phyloP scores from a whole-genome alignment of 2,888 invertebrate species.

The Cynaeus angustus region DNA sequence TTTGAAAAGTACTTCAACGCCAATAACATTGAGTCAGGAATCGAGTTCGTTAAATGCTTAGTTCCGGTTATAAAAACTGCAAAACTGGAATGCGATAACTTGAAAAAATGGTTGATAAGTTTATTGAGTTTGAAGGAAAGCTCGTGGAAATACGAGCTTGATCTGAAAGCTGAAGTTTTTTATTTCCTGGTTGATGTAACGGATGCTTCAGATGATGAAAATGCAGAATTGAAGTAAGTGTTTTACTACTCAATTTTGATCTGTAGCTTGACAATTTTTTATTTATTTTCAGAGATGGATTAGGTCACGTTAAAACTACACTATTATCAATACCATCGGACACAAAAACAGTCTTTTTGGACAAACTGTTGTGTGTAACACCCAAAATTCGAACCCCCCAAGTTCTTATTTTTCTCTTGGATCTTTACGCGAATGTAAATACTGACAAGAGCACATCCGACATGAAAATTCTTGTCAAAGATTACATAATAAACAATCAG shows the following conservation, averaged over 20 bases:
- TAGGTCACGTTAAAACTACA: constrained; percentile 10
- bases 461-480: constrained; percentile 52
- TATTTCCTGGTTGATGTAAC: constrained; percentile 51
- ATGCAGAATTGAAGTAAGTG: constrained; percentile 59
- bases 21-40: constrained; percentile 51
- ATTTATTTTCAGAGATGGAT: background rate
- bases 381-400: constrained; percentile 52
- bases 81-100: constrained; percentile 13
- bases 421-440: constrained; percentile 52
- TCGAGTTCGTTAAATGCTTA: constrained; percentile 58
- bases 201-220: constrained; percentile 46
- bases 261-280: background rate
- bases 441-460: constrained; percentile 52
- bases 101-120: constrained; percentile 43
- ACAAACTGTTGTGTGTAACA: constrained; percentile 56
- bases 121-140: constrained; percentile 41
- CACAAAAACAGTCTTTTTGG: constrained; percentile 43
- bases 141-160: constrained; percentile 38
- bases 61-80: constrained; percentile 49
- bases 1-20: constrained; percentile 58
- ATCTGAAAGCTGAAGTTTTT: constrained; percentile 57
- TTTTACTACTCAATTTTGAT: no score
- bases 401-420: constrained; percentile 59
- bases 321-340: constrained; percentile 11
- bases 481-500: constrained; percentile 54